Conservation (phyloP, 2,113 vertebrate species). For the Nanorana parkeri region DNA sequence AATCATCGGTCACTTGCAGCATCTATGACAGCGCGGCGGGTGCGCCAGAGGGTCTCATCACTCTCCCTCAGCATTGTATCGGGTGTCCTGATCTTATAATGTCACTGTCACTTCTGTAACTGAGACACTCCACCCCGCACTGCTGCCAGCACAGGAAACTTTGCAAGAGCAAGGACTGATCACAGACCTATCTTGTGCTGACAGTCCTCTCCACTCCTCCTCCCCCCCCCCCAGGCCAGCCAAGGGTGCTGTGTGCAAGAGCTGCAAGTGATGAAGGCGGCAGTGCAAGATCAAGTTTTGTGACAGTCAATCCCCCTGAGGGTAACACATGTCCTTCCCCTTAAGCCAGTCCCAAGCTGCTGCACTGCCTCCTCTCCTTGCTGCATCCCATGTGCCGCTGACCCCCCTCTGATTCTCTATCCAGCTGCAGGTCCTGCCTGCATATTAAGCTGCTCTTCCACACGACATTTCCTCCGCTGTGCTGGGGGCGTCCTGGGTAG, state of each 20-base stretch:
- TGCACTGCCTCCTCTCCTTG: not conserved
- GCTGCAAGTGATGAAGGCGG: not conserved
- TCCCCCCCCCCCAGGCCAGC: not conserved
- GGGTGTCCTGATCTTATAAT: constrained; percentile 24
- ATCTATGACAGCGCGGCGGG: not conserved
- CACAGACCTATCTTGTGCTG: not conserved
- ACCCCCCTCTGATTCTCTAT: constrained; percentile 11
- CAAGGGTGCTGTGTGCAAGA: not conserved
- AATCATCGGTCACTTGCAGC: constrained; percentile 55
- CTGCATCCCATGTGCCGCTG: not conserved
- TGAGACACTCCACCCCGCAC: constrained; percentile 5
- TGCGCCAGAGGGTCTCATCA: not conserved
- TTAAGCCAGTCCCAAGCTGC: constrained; percentile 9
- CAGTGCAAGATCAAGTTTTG: not conserved
- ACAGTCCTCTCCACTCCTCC: not conserved
- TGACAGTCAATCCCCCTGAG: not conserved
- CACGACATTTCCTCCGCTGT: constrained; percentile 81
- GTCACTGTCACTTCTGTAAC: constrained; percentile 3
- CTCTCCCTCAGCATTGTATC: not conserved
- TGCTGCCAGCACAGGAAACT: constrained; percentile 23
- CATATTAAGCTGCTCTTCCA: constrained; percentile 63
- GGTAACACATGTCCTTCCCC: not conserved
- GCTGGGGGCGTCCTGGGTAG: constrained; percentile 78
- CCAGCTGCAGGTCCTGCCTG: constrained; percentile 74
- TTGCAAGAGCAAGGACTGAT: not conserved